Percentiles rank a stretch among this genome's conserved stretches.
These are phyloP conservation scores for Neosalanx taihuensis DNA, from an alignment of 2,797 vertebrate genomes.

Conservation along the genomic window DNA sequence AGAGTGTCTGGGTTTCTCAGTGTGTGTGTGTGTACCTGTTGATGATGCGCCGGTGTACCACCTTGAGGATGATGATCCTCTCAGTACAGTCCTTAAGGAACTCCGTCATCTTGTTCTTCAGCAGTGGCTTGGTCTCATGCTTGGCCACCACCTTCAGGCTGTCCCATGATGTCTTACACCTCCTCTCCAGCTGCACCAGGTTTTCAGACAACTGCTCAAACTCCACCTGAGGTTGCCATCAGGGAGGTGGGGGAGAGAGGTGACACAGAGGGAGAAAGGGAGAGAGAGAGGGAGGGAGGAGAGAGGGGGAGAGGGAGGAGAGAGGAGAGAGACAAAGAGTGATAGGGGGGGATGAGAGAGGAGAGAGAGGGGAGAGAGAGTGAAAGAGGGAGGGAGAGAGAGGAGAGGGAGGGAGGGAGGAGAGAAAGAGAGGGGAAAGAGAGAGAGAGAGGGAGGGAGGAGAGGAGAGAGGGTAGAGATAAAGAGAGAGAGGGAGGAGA, in stretches of 20 bases:
- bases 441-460: background rate
- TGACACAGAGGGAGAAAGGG: background rate
- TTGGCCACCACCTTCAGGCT: slow-evolving; percentile 88
- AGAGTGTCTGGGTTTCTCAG: slow-evolving; percentile 3
- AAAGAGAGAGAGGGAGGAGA: background rate
- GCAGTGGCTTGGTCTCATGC: slow-evolving; percentile 78
- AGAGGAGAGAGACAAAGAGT: too few species aligned
- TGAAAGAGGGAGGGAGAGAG: background rate
- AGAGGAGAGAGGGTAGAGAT: background rate
- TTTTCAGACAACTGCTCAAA: slow-evolving; percentile 89
- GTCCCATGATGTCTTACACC: slow-evolving; percentile 88
- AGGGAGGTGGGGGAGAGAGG: background rate
- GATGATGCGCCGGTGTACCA: slow-evolving; percentile 88
- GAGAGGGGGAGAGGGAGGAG: background rate
- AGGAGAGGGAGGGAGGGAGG: too few species aligned
- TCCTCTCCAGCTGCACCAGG: slow-evolving; percentile 85
- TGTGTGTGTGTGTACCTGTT: slow-evolving; percentile 76
- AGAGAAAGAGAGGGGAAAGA: background rate
- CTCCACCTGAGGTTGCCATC: slow-evolving; percentile 75
- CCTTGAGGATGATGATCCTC: slow-evolving; percentile 84
- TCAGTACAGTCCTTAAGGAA: slow-evolving; percentile 90
- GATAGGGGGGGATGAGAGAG: background rate
- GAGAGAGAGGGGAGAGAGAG: background rate
- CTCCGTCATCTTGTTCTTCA: slow-evolving; percentile 87
- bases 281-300: background rate